Conservation (phyloP, 2,113 vertebrate species). For the Corythornis madagascariensis region DNA sequence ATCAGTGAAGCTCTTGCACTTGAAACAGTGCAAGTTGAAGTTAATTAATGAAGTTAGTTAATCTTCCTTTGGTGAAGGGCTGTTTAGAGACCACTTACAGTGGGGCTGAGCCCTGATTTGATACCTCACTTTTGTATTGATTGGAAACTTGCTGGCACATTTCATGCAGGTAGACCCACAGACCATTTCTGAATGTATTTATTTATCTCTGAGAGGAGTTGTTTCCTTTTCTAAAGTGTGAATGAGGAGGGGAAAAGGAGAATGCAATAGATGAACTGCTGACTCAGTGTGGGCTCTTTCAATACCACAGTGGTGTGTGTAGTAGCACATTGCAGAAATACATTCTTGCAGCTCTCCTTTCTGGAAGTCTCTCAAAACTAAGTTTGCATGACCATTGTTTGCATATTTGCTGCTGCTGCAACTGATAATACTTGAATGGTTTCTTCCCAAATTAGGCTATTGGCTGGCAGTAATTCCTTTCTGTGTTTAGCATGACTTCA, state of each 20-base stretch:
- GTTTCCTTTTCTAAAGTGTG: conserved; percentile 23
- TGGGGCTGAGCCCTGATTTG: not conserved
- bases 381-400: not conserved
- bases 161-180: not conserved
- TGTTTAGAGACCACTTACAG: not conserved
- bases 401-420: not conserved
- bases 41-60: not conserved
- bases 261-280: not conserved
- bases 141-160: not conserved
- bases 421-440: not conserved
- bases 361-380: not conserved
- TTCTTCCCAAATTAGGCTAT: not conserved
- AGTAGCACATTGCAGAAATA: not conserved
- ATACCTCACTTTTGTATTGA: not conserved
- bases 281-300: not conserved
- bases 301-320: not conserved
- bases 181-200: not conserved
- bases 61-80: not conserved
- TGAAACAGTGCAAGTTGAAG: too few relatives aligned
- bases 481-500: not conserved
- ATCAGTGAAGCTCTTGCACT: not conserved
- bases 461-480: not conserved
- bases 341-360: not conserved
- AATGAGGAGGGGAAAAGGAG: not conserved
- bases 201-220: not conserved